These are phyloP conservation scores for Melopsittacus undulatus DNA, from an alignment of 2,797 vertebrate genomes.

Conservation along the genomic window DNA sequence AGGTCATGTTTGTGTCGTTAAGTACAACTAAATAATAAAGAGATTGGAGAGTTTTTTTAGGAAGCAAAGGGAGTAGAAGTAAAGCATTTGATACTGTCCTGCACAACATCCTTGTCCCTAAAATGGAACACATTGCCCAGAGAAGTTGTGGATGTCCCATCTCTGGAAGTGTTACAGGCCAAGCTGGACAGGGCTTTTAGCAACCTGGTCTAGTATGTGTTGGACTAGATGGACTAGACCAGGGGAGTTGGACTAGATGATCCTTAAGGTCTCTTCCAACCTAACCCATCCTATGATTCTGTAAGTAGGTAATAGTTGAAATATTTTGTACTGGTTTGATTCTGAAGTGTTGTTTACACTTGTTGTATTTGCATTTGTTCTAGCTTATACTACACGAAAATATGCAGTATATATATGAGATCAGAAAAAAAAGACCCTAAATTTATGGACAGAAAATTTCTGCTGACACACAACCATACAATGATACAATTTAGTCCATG, in stretches of 20 bases:
- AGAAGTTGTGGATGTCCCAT: accelerated
- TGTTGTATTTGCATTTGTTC: not conserved
- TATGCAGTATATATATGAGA: not conserved
- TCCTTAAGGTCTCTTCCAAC: not conserved
- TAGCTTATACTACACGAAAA: not conserved
- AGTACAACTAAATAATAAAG: not conserved
- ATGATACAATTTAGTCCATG: not conserved
- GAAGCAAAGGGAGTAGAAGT: not conserved
- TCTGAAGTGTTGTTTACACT: not conserved
- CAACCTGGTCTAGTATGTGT: not conserved
- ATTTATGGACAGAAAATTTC: not conserved
- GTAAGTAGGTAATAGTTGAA: not conserved
- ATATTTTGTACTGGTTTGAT: not conserved
- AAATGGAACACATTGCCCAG: not conserved
- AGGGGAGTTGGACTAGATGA: accelerated
- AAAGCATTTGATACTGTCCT: not conserved
- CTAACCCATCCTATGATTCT: not conserved
- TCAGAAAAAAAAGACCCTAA: not conserved
- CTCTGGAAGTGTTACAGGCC: not conserved
- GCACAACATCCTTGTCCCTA: not conserved
- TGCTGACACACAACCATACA: not conserved
- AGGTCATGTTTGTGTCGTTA: not conserved
- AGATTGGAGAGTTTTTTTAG: not conserved
- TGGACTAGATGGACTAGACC: not conserved
- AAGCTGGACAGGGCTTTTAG: not conserved